Conservation (phyloP, 2,888 invertebrate genomes). For the Erynnis tages region DNA sequence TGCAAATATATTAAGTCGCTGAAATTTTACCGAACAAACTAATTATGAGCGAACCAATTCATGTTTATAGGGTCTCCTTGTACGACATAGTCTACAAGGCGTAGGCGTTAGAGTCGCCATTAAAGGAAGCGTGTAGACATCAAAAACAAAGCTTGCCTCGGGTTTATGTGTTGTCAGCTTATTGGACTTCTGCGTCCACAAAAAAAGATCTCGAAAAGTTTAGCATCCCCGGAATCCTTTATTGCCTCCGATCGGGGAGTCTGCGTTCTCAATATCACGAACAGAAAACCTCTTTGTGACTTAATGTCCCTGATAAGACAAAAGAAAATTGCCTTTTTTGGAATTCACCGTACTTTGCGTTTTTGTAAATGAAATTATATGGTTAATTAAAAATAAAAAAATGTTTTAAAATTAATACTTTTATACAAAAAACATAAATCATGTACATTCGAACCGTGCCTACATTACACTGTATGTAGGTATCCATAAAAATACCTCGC, state of each 20-base stretch:
- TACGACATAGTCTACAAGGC: conserved; percentile 2
- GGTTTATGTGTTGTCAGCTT: conserved; percentile 10
- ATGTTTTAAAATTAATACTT: too few relatives aligned
- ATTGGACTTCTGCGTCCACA: conserved; percentile 13
- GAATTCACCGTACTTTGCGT: background rate
- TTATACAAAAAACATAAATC: too few relatives aligned
- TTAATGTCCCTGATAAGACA: background rate
- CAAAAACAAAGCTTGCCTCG: conserved; percentile 10
- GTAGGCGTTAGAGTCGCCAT: conserved; percentile 17
- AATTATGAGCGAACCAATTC: conserved; percentile 12
- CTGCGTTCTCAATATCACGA: conserved; percentile 12
- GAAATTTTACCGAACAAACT: background rate
- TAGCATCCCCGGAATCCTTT: conserved; percentile 15
- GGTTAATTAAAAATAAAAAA: too few relatives aligned
- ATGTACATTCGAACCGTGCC: too few relatives aligned
- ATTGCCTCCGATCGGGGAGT: conserved; percentile 19
- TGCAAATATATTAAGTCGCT: background rate
- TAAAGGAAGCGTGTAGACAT: conserved; percentile 15
- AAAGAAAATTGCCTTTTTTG: conserved; percentile 3
- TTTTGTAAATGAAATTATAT: background rate
- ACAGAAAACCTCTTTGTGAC: conserved; percentile 7
- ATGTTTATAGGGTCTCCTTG: conserved; percentile 7
- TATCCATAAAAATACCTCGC: too few relatives aligned
- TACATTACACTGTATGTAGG: too few relatives aligned
- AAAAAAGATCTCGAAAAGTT: conserved; percentile 18